Evolutionary conservation across 1,140 invertebrate genomes (phyloP).

Genomic region (Drosophila hydei): DNA sequence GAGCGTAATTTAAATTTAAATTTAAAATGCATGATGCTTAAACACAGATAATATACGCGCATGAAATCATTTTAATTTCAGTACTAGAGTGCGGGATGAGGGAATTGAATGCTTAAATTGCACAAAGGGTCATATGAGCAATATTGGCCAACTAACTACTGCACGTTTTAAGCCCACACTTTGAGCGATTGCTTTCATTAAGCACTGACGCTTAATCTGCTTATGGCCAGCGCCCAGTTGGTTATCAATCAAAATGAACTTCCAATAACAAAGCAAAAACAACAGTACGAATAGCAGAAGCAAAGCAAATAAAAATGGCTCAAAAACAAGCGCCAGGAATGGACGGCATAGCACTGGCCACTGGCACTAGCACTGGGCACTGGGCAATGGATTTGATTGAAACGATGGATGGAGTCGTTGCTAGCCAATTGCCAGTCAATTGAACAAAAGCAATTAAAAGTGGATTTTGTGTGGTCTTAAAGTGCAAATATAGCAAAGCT

Average conservation of each 20-base stretch:
- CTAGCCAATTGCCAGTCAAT: slow-evolving; percentile 74
- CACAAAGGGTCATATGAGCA: slow-evolving; percentile 28
- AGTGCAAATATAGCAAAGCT: slow-evolving; percentile 74
- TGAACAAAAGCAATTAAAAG: slow-evolving; percentile 84
- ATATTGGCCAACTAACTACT: slow-evolving; percentile 29
- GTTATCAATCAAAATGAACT: slow-evolving; percentile 73
- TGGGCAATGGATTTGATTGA: slow-evolving; percentile 57
- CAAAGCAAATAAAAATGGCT: slow-evolving; percentile 9
- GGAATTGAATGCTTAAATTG: slow-evolving; percentile 13
- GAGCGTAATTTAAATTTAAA: not conserved
- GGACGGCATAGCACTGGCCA: slow-evolving; percentile 57
- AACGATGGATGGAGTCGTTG: slow-evolving; percentile 37
- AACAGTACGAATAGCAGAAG: slow-evolving; percentile 29
- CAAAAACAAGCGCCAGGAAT: slow-evolving; percentile 38
- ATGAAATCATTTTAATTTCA: too few relatives aligned
- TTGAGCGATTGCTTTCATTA: slow-evolving; percentile 79
- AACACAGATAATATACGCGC: not conserved
- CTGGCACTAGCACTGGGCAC: too few relatives aligned
- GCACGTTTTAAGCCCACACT: slow-evolving; percentile 53
- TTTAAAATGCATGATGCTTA: not conserved
- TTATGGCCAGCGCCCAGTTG: slow-evolving; percentile 57
- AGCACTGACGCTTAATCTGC: slow-evolving; percentile 67
- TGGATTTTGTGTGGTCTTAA: slow-evolving; percentile 74
- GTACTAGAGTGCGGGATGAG: too few relatives aligned
- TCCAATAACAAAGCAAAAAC: slow-evolving; percentile 50